These are phyloP conservation scores for Podocnemis expansa DNA, from an alignment of 2,113 vertebrate genomes.

Conservation along the genomic window DNA sequence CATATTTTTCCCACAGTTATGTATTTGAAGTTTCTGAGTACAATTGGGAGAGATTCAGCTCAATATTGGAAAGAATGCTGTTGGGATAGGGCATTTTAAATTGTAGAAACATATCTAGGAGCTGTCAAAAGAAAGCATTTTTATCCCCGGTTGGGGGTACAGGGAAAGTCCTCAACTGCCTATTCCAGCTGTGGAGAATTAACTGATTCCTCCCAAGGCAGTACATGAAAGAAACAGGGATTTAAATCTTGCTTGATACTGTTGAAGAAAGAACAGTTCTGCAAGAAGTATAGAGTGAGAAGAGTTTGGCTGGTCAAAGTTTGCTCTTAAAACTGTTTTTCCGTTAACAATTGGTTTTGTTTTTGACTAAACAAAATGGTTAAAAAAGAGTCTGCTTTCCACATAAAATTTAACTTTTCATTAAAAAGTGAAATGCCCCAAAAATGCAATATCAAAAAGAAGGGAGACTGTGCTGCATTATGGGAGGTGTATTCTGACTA, in stretches of 20 bases:
- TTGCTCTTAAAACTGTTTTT: background rate
- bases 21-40: background rate
- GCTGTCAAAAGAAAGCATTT: background rate
- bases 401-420: background rate
- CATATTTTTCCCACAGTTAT: background rate
- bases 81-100: background rate
- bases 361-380: background rate
- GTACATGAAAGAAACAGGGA: background rate
- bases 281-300: background rate
- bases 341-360: background rate
- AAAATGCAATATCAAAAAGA: background rate
- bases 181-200: background rate
- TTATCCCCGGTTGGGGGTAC: background rate
- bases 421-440: background rate
- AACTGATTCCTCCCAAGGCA: background rate
- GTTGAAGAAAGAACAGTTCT: background rate
- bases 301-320: background rate
- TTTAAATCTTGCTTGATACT: background rate
- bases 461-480: rapidly evolving
- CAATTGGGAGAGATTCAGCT: background rate
- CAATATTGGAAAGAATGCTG: background rate
- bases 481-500: background rate
- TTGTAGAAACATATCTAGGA: background rate
- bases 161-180: background rate
- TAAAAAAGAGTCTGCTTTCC: background rate